These are phyloP conservation scores for Eilema griseolum DNA, from an alignment of 2,888 invertebrate species.

Conservation along the genomic window DNA sequence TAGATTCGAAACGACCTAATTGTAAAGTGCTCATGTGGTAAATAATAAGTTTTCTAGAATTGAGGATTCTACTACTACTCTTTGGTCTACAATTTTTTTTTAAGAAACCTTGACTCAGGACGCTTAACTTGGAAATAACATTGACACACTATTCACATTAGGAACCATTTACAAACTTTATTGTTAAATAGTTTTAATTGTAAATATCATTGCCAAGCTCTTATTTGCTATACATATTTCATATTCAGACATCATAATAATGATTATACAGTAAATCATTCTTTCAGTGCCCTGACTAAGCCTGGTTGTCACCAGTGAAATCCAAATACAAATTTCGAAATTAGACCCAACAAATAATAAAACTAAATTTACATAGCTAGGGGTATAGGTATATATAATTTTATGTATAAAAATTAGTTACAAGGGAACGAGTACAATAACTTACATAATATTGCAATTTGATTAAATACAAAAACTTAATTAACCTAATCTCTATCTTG, in stretches of 20 bases:
- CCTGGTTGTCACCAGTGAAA: too few species aligned
- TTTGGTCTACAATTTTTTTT: neutral
- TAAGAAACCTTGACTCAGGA: too few species aligned
- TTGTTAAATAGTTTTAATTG: too few species aligned
- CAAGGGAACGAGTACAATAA: neutral
- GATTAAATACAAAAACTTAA: neutral
- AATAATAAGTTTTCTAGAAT: neutral
- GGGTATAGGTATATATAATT: too few species aligned
- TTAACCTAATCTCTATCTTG: neutral
- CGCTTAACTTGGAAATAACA: too few species aligned
- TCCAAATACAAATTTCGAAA: neutral
- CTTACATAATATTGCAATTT: constrained; percentile 1
- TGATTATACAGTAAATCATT: too few species aligned
- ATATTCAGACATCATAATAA: too few species aligned
- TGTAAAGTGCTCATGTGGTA: neutral
- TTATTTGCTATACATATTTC: too few species aligned
- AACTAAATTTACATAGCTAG: neutral
- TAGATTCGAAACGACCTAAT: neutral
- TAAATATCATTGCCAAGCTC: too few species aligned
- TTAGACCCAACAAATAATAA: neutral
- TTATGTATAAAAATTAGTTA: neutral
- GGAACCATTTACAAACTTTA: too few species aligned
- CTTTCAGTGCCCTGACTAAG: too few species aligned
- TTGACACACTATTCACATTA: too few species aligned
- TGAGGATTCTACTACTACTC: neutral